phyloP scores from a whole-genome alignment of 2,113 vertebrate genomes.

The Bucco capensis region DNA sequence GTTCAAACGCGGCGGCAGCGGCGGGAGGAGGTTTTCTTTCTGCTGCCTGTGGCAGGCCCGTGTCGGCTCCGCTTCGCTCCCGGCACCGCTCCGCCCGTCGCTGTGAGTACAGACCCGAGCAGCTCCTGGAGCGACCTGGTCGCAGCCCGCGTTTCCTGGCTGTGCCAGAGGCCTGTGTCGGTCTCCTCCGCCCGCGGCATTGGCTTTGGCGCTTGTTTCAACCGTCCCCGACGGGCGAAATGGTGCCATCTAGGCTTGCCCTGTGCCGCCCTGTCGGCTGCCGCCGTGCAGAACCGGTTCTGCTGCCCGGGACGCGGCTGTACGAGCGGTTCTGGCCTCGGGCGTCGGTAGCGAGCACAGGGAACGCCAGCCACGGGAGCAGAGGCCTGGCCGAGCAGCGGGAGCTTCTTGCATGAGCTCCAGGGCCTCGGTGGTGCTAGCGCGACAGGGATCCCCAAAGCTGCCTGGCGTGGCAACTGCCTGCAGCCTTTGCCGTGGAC shows the following conservation, averaged over 20 bases:
- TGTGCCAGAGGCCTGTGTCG: too few species aligned
- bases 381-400: too few species aligned
- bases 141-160: neutral
- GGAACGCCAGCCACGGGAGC: too few species aligned
- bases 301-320: rapidly evolving
- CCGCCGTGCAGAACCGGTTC: too few species aligned
- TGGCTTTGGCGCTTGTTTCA: neutral
- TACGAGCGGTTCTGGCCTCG: neutral
- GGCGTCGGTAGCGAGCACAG: rapidly evolving
- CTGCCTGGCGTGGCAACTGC: rapidly evolving
- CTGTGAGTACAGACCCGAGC: neutral
- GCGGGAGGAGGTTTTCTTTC: neutral
- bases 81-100: neutral
- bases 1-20: neutral
- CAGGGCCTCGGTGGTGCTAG: rapidly evolving
- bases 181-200: neutral
- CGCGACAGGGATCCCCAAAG: rapidly evolving
- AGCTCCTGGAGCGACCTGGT: rapidly evolving
- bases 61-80: too few species aligned
- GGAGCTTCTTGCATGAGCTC: rapidly evolving
- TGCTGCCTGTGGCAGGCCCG: too few species aligned
- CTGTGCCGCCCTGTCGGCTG: too few species aligned
- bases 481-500: rapidly evolving
- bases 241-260: too few species aligned
- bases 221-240: too few species aligned